Evolutionary conservation across 2,888 invertebrate genomes (phyloP).

Genomic region (Ernsta delagoae): DNA sequence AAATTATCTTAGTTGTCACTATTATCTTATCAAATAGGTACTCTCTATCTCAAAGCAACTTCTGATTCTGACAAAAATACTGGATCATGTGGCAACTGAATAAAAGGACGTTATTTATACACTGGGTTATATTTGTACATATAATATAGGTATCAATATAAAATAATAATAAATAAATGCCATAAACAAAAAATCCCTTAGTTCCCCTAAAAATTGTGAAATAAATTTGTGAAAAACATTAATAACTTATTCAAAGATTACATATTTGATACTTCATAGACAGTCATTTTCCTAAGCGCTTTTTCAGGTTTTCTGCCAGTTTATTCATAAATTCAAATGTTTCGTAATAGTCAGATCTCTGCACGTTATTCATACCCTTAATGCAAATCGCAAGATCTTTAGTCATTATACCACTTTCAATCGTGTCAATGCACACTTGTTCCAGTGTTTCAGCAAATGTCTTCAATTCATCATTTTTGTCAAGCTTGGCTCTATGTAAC

Average conservation of each 20-base stretch:
- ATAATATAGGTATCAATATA: slow-evolving; percentile 19
- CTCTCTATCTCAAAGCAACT: not conserved
- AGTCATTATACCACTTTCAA: slow-evolving; percentile 98
- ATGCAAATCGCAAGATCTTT: slow-evolving; percentile 99
- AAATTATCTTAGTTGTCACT: not conserved
- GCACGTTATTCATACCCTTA: slow-evolving; percentile 94
- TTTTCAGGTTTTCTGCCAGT: slow-evolving; percentile 94
- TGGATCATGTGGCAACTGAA: not conserved
- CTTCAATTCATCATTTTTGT: slow-evolving; percentile 90
- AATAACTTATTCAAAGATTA: slow-evolving; percentile 58
- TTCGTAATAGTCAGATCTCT: slow-evolving; percentile 94
- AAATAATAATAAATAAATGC: slow-evolving; percentile 64
- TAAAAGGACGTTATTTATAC: not conserved
- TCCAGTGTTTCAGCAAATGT: slow-evolving; percentile 95
- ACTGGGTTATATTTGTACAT: slow-evolving; percentile 27
- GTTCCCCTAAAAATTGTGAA: slow-evolving; percentile 54
- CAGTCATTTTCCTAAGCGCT: slow-evolving; percentile 85
- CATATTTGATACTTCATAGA: slow-evolving; percentile 49
- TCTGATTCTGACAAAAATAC: not conserved
- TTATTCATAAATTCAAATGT: slow-evolving; percentile 99
- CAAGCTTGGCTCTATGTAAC: slow-evolving; percentile 96
- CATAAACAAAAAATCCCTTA: slow-evolving; percentile 62
- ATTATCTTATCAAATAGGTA: not conserved
- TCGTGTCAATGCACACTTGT: slow-evolving; percentile 96
- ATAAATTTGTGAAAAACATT: slow-evolving; percentile 42